A percentile compares a stretch with the other conserved stretches of the same genome.
These are phyloP conservation scores for Pseudochirops corinnae DNA, from an alignment of 2,797 vertebrate species.

Conservation along the genomic window DNA sequence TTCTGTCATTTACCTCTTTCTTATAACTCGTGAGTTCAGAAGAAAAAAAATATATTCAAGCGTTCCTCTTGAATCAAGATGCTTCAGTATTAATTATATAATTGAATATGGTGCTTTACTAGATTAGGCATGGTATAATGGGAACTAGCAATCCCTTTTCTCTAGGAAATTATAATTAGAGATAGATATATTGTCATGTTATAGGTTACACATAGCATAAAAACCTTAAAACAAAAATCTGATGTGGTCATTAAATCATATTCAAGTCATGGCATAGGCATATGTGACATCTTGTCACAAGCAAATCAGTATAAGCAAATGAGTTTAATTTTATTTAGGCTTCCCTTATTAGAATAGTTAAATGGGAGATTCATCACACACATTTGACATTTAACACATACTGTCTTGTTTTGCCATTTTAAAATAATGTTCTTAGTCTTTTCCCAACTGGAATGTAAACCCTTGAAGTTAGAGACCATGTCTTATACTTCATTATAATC, in stretches of 20 bases:
- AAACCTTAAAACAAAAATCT: conserved; percentile 16
- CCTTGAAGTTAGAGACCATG: background rate
- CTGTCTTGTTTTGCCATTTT: background rate
- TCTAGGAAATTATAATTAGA: background rate
- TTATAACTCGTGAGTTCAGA: conserved; percentile 16
- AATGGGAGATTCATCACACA: too few relatives aligned
- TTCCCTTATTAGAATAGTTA: too few relatives aligned
- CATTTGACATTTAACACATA: too few relatives aligned
- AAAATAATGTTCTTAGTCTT: conserved; percentile 16
- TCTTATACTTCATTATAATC: too few relatives aligned
- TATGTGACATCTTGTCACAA: conserved; percentile 8
- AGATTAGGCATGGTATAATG: background rate
- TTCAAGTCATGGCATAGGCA: background rate
- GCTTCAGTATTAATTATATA: background rate
- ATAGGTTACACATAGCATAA: conserved; percentile 4
- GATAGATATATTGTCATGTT: background rate
- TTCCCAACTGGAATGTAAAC: conserved; percentile 9
- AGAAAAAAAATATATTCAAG: background rate
- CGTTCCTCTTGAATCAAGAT: background rate
- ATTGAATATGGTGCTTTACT: background rate
- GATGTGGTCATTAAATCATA: background rate
- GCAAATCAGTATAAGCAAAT: conserved; percentile 33
- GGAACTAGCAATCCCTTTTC: background rate
- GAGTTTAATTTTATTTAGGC: background rate
- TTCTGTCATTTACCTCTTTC: background rate